Conservation (phyloP, 1,140 invertebrate genomes). For the Lerema accius region DNA sequence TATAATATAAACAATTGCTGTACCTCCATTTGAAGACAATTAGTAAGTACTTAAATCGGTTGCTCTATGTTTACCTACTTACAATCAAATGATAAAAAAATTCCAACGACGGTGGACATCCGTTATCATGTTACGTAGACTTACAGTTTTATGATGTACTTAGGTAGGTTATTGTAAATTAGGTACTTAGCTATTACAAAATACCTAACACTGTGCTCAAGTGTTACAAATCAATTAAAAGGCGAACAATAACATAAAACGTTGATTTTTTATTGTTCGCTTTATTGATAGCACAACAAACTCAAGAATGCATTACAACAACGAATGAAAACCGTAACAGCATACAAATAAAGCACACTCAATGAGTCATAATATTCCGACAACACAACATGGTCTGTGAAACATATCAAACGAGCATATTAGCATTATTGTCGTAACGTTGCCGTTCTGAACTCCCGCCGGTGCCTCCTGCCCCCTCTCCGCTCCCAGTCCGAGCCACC, state of each 20-base stretch:
- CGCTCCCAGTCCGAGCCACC: slow-evolving; percentile 56
- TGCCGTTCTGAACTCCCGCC: slow-evolving; percentile 70
- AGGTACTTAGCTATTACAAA: slow-evolving; percentile 9
- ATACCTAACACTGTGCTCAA: not conserved
- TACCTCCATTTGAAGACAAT: too few species aligned
- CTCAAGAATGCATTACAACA: slow-evolving; percentile 3
- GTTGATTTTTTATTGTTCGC: not conserved
- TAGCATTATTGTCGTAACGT: slow-evolving; percentile 69
- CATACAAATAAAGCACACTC: slow-evolving; percentile 23
- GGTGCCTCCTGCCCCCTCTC: slow-evolving; percentile 70
- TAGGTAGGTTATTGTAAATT: not conserved
- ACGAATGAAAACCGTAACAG: slow-evolving; percentile 10
- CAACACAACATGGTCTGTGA: slow-evolving; percentile 39
- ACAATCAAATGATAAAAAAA: too few species aligned
- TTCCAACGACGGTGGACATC: too few species aligned
- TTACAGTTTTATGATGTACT: too few species aligned
- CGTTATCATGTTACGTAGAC: too few species aligned
- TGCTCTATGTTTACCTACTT: too few species aligned
- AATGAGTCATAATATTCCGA: slow-evolving; percentile 32
- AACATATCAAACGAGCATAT: slow-evolving; percentile 58
- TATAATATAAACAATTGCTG: too few species aligned
- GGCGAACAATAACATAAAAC: not conserved
- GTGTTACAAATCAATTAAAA: not conserved
- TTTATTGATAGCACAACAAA: slow-evolving; percentile 17
- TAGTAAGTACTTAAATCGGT: too few species aligned